Conservation (phyloP, 2,113 vertebrate genomes). For the western clawed frog (Xenopus tropicalis) region DNA sequence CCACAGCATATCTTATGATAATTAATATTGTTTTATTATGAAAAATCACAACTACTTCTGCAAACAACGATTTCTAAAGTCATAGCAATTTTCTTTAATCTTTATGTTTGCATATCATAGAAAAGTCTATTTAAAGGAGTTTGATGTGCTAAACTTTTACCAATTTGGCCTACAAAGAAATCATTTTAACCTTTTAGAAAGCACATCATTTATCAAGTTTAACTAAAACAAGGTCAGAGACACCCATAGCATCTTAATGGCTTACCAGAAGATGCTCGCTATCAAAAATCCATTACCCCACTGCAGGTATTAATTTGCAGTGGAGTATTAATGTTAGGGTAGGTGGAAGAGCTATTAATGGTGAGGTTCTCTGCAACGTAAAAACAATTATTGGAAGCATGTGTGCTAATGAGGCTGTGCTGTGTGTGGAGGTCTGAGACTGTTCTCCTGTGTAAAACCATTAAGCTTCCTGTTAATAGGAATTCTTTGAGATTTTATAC, state of each 20-base stretch:
- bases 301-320: conserved; percentile 21
- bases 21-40: no score
- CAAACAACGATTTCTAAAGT: no score
- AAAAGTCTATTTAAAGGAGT: no score
- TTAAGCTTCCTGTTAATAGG: conserved; percentile 11
- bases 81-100: no score
- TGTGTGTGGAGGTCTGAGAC: not conserved
- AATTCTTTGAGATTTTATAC: conserved; percentile 6
- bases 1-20: no score
- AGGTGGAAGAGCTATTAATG: conserved; percentile 14
- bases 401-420: conserved; percentile 9
- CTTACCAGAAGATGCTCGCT: conserved; percentile 11
- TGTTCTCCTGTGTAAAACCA: conserved; percentile 21
- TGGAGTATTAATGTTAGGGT: conserved; percentile 16
- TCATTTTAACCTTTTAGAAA: not conserved
- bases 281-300: conserved; percentile 25
- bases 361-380: conserved; percentile 3
- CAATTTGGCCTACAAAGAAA: no score
- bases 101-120: no score
- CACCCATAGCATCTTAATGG: conserved; percentile 10
- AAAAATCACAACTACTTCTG: no score
- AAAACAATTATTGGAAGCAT: conserved; percentile 28
- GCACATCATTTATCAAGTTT: conserved; percentile 3
- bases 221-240: not conserved
- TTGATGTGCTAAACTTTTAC: no score